Conservation (phyloP, 2,888 invertebrate genomes). For the Alentia gelatinosa region DNA sequence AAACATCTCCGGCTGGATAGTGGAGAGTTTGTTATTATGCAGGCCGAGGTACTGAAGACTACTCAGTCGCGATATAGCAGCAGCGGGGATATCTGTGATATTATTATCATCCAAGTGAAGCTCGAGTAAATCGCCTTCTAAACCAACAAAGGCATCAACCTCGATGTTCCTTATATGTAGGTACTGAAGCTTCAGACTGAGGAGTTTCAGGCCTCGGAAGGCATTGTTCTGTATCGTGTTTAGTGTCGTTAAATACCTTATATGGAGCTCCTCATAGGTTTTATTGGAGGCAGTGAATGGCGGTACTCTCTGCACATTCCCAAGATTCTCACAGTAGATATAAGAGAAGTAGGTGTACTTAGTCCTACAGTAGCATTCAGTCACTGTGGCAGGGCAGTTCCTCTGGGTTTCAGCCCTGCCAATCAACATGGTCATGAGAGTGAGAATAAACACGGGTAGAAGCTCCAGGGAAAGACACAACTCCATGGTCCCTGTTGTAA, state of each 20-base stretch:
- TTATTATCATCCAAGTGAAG: constrained; percentile 39
- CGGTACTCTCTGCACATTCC: constrained; percentile 48
- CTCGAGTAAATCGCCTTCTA: background rate
- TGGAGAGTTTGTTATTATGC: background rate
- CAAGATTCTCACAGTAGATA: constrained; percentile 60
- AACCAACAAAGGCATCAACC: constrained; percentile 29
- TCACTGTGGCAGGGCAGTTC: background rate
- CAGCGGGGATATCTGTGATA: background rate
- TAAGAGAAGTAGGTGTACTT: constrained; percentile 56
- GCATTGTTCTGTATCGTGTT: constrained; percentile 50
- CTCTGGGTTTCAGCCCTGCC: background rate
- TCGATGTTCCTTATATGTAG: background rate
- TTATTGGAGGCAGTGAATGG: constrained; percentile 49
- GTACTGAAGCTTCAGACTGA: constrained; percentile 52
- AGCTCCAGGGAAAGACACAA: background rate
- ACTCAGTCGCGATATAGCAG: background rate
- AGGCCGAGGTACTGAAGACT: constrained; percentile 39
- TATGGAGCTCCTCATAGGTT: constrained; percentile 55
- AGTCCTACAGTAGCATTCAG: constrained; percentile 54
- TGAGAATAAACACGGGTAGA: background rate
- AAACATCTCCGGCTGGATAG: background rate
- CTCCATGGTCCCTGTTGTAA: background rate
- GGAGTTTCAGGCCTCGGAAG: constrained; percentile 55
- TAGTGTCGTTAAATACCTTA: constrained; percentile 49
- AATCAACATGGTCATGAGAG: background rate